Evolutionary conservation across 1,140 invertebrate genomes (phyloP).

Genomic region (Pissodes strobi): DNA sequence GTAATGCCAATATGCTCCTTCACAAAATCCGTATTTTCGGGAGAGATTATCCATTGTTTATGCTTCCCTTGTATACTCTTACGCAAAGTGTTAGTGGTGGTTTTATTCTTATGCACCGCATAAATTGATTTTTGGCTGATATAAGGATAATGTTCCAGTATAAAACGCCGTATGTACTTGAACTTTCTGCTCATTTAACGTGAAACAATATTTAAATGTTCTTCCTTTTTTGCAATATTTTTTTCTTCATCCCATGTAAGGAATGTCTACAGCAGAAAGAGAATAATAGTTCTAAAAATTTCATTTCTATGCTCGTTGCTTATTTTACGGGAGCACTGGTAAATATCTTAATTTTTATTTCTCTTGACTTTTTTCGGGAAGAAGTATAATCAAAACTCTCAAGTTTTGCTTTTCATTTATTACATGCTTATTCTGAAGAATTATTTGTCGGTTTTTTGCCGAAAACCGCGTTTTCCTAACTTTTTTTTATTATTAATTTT

Average conservation of each 20-base stretch:
- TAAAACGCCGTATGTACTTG: not conserved
- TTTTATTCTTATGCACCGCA: not conserved
- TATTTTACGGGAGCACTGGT: not conserved
- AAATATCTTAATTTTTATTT: not conserved
- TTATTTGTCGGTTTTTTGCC: not conserved
- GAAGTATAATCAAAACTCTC: not conserved
- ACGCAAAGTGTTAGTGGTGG: not conserved
- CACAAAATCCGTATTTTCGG: too few species aligned
- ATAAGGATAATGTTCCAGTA: not conserved
- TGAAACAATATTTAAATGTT: too few species aligned
- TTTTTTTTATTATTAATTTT: too few species aligned
- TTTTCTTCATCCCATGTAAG: not conserved
- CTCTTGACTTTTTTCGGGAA: not conserved
- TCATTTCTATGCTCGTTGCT: too few species aligned
- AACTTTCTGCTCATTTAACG: too few species aligned
- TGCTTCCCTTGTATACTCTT: not conserved
- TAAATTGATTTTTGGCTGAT: too few species aligned
- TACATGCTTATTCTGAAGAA: too few species aligned
- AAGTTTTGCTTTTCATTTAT: too few species aligned
- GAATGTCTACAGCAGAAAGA: not conserved
- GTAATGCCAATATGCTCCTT: too few species aligned
- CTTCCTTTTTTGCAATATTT: not conserved
- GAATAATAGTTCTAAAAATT: not conserved
- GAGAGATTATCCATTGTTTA: not conserved
- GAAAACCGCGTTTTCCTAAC: too few species aligned